Evolutionary conservation across 2,113 vertebrate species (phyloP), one percentile per base, ranked within the genome.

Genomic region (Oxyruncus cristatus): DNA sequence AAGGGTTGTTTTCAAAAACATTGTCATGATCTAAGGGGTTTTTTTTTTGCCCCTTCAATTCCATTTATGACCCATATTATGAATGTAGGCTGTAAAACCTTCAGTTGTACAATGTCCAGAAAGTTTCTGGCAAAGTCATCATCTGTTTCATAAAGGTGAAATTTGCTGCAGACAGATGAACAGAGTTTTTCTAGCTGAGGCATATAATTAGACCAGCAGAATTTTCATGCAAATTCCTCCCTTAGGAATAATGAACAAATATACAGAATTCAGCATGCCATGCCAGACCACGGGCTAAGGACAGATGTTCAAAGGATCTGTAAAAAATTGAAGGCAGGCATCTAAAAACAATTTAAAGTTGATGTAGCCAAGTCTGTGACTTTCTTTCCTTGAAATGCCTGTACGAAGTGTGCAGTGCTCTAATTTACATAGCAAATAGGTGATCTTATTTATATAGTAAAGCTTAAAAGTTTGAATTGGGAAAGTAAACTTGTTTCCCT

Each of bases 81-180:
- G 86, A 96, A 95, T 35, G n/a, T 49, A 35, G 63, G 76, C 65
- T 95, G 52, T 93, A 95, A 96, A 96, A 53, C 42, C 42, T 89
- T 80, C 52, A 37, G 61, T 72, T 91, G 52, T 86, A 89, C 83
- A 74, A 39, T 87, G 86, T 92, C 89, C 91, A 95, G 91, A 89
- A 95, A 89, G 28, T 81, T 88, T 95, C 95, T 97, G 95, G 93
- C 89, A 78, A 96, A 95, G 81, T 91, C 91, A 88, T 97, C 50
- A 91, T 95, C 83, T 89, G 59, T 86, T 95, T 90, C 56, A 67
- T 74, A 92, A 89, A 95, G 94, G 89, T 95, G 94, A 91, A 95
- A 41, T 91, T 93, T 92, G 65, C 93, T 95, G 73, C 23, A 85
- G 94, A 68, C 61, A 85, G 67, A 92, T 76, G 79, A 94, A 83